A percentile compares a stretch with the other conserved stretches of the same genome.
phyloP scores from a whole-genome alignment of 2,797 vertebrate species.

The Bufotes viridis region DNA sequence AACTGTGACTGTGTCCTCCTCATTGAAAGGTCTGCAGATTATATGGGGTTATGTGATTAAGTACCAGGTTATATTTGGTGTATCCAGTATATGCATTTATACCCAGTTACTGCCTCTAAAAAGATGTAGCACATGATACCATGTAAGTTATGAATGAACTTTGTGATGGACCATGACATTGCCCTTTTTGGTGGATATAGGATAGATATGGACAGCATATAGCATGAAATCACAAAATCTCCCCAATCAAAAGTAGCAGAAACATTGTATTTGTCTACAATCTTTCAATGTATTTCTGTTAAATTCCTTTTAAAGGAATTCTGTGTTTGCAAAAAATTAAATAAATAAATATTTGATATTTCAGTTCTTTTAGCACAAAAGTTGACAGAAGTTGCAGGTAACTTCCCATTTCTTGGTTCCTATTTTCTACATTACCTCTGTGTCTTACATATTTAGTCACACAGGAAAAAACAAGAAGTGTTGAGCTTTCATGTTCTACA shows the following conservation, averaged over 20 bases:
- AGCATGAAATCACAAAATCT: background rate
- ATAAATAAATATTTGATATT: background rate
- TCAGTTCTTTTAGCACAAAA: too few species aligned
- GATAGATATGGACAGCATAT: background rate
- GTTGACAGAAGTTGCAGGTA: background rate
- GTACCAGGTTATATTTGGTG: too few species aligned
- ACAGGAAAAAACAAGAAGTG: background rate
- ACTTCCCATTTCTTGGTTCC: background rate
- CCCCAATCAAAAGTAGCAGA: background rate
- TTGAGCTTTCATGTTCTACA: background rate
- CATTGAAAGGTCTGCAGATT: background rate
- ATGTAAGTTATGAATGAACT: background rate
- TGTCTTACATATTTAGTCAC: background rate
- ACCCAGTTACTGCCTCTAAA: too few species aligned
- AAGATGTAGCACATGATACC: background rate
- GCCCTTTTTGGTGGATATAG: background rate
- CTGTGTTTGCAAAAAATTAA: background rate
- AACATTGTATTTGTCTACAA: background rate
- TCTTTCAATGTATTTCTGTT: background rate
- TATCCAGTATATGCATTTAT: too few species aligned
- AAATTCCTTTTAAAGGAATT: background rate
- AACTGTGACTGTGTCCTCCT: background rate
- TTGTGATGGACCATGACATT: background rate
- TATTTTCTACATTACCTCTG: background rate
- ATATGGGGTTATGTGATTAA: background rate